Percentiles rank a stretch among this genome's conserved stretches.
phyloP scores from a whole-genome alignment of 2,797 vertebrate genomes.

The Okamejei kenojei region DNA sequence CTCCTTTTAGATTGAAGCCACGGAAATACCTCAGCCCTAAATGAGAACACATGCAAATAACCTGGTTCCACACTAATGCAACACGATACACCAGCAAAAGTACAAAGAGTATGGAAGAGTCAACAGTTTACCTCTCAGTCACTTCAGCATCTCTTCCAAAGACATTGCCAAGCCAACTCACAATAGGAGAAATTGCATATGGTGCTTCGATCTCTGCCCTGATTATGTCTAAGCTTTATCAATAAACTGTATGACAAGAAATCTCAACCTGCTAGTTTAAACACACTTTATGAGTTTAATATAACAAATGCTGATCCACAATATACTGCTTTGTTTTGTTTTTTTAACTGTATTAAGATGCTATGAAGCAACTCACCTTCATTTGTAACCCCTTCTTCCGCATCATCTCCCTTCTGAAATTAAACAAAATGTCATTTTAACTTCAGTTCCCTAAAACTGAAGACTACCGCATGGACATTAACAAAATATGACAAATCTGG shows the following conservation, averaged over 20 bases:
- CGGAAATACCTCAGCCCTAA: not conserved
- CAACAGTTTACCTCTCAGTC: not conserved
- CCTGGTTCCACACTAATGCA: not conserved
- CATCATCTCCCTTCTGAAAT: constrained; percentile 82
- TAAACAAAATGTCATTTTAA: constrained; percentile 41
- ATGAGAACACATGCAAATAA: not conserved
- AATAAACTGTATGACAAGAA: not conserved
- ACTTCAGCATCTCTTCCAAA: not conserved
- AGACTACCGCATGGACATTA: not conserved
- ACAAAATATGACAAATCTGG: not conserved
- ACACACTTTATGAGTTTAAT: not conserved
- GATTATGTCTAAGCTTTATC: not conserved
- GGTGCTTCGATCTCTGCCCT: not conserved
- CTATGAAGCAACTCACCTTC: constrained; percentile 68
- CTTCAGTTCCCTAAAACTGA: not conserved
- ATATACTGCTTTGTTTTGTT: not conserved
- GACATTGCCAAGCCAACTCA: not conserved
- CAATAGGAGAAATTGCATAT: not conserved
- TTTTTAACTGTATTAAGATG: not conserved
- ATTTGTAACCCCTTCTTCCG: constrained; percentile 91
- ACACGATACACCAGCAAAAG: not conserved
- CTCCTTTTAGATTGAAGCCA: not conserved
- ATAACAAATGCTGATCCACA: not conserved
- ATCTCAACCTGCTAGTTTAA: not conserved
- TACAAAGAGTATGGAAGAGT: not conserved